phyloP scores from a whole-genome alignment of 2,113 vertebrate species.

The Mirounga angustirostris region DNA sequence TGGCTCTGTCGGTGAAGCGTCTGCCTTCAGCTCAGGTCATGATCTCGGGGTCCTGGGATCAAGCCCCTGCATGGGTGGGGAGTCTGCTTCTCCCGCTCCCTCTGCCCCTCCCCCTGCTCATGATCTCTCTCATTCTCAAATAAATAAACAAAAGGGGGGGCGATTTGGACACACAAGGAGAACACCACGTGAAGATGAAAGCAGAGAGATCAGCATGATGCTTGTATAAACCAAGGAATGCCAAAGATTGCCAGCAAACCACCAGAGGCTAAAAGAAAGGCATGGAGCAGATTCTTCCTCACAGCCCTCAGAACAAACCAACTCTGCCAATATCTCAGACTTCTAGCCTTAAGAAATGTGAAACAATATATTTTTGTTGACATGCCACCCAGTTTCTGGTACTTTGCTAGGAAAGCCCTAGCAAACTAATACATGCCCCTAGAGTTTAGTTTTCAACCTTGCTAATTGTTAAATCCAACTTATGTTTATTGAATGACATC shows the following conservation, averaged over 20 bases:
- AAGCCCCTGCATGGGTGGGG: accelerated
- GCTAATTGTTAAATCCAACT: neutral
- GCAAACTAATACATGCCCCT: neutral
- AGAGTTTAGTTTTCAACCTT: neutral
- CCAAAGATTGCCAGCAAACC: too few relatives aligned
- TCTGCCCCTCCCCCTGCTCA: neutral
- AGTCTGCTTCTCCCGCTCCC: neutral
- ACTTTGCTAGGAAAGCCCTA: neutral
- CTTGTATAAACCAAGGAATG: neutral
- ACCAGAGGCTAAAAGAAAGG: neutral
- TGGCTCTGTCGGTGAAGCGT: neutral
- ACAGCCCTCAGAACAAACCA: neutral
- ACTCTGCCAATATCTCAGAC: neutral
- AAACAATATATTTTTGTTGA: neutral
- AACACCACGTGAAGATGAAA: neutral
- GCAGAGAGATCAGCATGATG: neutral
- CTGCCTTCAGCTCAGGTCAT: neutral
- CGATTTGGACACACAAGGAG: neutral
- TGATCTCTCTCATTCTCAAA: neutral
- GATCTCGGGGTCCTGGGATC: neutral
- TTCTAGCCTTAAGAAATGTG: neutral
- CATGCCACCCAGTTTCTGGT: neutral
- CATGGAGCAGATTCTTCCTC: neutral
- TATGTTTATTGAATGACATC: neutral
- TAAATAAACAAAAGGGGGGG: neutral